These are phyloP conservation scores for Haliaeetus leucogaster DNA, from an alignment of 2,113 vertebrate genomes.

Conservation along the genomic window DNA sequence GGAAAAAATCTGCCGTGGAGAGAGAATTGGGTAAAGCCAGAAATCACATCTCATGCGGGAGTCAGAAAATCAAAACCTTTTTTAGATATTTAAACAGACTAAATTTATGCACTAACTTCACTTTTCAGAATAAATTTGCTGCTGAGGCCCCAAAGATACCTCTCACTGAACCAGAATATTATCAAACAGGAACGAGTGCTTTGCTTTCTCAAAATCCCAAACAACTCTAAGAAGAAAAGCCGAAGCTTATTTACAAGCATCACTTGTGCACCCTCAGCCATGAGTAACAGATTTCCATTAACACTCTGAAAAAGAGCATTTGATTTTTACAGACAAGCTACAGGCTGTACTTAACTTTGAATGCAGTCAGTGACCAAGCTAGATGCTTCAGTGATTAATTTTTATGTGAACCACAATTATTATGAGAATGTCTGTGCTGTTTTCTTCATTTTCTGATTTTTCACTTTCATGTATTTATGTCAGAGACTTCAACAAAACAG, in stretches of 20 bases:
- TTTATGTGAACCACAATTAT: constrained; percentile 53
- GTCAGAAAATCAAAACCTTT: neutral
- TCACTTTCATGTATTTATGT: constrained; percentile 40
- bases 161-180: constrained; percentile 14
- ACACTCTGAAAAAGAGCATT: constrained; percentile 37
- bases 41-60: neutral
- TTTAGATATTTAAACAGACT: constrained; percentile 1
- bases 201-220: constrained; percentile 29
- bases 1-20: neutral
- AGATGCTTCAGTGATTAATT: constrained; percentile 33
- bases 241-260: constrained; percentile 52
- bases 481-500: constrained; percentile 17
- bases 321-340: constrained; percentile 50
- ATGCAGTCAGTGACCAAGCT: constrained; percentile 46
- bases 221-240: constrained; percentile 30
- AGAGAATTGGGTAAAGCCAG: constrained; percentile 3
- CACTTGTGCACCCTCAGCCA: constrained; percentile 22
- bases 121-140: constrained; percentile 42
- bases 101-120: constrained; percentile 40
- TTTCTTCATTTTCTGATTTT: constrained; percentile 47
- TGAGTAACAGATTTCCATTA: constrained; percentile 49
- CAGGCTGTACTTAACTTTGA: constrained; percentile 45
- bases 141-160: constrained; percentile 28
- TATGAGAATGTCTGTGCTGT: constrained; percentile 17
- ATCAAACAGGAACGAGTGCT: neutral